phyloP scores from a whole-genome alignment of 23 tunicate genomes.

The Aplidium turbinatum region DNA sequence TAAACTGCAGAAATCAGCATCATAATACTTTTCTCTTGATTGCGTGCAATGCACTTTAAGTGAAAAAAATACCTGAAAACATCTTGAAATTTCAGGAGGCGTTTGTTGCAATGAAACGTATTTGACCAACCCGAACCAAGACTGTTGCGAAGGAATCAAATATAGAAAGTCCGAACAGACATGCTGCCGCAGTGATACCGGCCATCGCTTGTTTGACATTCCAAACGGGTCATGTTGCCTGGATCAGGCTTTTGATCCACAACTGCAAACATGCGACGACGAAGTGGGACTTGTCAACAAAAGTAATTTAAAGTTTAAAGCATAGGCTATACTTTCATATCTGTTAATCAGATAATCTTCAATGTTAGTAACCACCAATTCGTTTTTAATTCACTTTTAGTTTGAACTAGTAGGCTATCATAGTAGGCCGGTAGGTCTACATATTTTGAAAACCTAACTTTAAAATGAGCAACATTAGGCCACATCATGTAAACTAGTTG shows the following conservation, averaged over 20 bases:
- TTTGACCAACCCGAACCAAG: background rate
- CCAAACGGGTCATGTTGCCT: slow-evolving; percentile 13
- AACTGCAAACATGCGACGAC: background rate
- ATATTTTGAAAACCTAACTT: too few relatives aligned
- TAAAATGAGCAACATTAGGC: too few relatives aligned
- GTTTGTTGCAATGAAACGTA: slow-evolving; percentile 35
- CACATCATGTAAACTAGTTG: too few relatives aligned
- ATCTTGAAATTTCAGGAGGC: background rate
- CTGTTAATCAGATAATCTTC: too few relatives aligned
- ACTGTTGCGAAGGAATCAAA: slow-evolving; percentile 17
- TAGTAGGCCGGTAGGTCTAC: too few relatives aligned
- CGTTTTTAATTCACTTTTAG: too few relatives aligned
- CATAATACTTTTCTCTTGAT: background rate
- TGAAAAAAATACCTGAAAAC: background rate
- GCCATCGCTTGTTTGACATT: background rate
- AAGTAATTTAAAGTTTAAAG: too few relatives aligned
- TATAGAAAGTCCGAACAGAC: slow-evolving; percentile 13
- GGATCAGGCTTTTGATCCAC: slow-evolving; percentile 2
- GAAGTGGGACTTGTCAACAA: background rate
- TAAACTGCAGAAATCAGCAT: background rate
- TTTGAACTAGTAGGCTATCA: too few relatives aligned
- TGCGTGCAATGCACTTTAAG: background rate
- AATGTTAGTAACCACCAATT: too few relatives aligned
- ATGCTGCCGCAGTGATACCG: slow-evolving; percentile 3
- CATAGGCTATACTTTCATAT: too few relatives aligned